phyloP scores from a whole-genome alignment of 2,888 invertebrate species.

The Acanthacorydalis orientalis region DNA sequence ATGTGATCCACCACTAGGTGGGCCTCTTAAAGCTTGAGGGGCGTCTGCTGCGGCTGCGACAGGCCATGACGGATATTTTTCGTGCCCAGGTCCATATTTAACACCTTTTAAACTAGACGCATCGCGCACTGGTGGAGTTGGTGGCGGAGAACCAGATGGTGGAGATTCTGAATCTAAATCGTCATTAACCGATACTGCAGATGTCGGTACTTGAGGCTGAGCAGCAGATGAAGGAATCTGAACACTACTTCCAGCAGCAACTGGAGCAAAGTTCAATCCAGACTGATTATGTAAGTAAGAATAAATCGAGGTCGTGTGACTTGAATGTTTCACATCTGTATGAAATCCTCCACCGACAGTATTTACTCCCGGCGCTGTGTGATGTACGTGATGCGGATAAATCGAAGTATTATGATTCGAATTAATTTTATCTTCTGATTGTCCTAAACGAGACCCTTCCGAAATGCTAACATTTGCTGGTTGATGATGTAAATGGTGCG shows the following conservation, averaged over 20 bases:
- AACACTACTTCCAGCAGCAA: too few relatives aligned
- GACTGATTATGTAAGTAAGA: conserved; percentile 21
- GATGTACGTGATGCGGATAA: too few relatives aligned
- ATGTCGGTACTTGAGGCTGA: too few relatives aligned
- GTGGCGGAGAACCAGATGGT: conserved; percentile 25
- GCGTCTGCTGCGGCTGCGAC: conserved; percentile 40
- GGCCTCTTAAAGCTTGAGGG: conserved; percentile 25
- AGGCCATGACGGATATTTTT: conserved; percentile 61
- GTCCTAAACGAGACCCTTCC: too few relatives aligned
- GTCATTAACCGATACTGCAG: too few relatives aligned
- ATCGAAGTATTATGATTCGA: too few relatives aligned
- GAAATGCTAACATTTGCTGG: too few relatives aligned
- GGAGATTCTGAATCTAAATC: conserved; percentile 2
- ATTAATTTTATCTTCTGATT: too few relatives aligned
- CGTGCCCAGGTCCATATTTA: conserved; percentile 52
- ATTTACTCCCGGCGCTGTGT: too few relatives aligned
- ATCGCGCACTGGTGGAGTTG: conserved; percentile 45
- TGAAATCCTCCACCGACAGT: too few relatives aligned
- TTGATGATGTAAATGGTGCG: too few relatives aligned
- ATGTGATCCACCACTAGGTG: conserved; percentile 35
- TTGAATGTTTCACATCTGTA: neutral
- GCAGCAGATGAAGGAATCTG: too few relatives aligned
- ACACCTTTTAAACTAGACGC: conserved; percentile 47
- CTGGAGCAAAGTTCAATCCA: conserved; percentile 15
- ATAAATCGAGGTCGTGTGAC: conserved; percentile 14